A percentile compares a stretch with the other conserved stretches of the same genome.
phyloP scores from a whole-genome alignment of 2,888 invertebrate species.

The Melieria crassipennis region DNA sequence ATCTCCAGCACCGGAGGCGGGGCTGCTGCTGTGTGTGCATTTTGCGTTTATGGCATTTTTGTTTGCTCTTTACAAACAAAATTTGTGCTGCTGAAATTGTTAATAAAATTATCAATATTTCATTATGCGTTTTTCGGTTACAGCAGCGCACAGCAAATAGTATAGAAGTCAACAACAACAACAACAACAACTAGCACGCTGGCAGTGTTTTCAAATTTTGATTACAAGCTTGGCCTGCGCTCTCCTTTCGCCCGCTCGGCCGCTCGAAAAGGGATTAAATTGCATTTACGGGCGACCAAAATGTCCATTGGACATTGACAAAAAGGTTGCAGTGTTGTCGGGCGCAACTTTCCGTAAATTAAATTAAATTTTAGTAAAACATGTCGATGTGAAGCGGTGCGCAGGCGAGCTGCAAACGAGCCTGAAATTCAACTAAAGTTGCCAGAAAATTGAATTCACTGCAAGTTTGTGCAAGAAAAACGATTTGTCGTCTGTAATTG shows the following conservation, averaged over 20 bases:
- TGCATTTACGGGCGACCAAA: slow-evolving; percentile 3
- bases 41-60: neutral
- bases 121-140: slow-evolving; percentile 30
- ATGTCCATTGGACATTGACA: no score
- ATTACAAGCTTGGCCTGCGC: slow-evolving; percentile 8
- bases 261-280: slow-evolving; percentile 29
- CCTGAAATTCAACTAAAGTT: slow-evolving; percentile 11
- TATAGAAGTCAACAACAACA: slow-evolving; percentile 13
- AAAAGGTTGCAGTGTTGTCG: no score
- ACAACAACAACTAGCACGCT: slow-evolving; percentile 9
- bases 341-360: slow-evolving; percentile 7
- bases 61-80: neutral
- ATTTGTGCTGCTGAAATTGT: slow-evolving; percentile 25
- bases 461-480: no score
- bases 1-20: neutral
- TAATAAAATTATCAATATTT: slow-evolving; percentile 47
- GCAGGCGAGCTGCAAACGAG: slow-evolving; percentile 17
- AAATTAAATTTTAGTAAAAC: slow-evolving; percentile 27
- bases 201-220: slow-evolving; percentile 19
- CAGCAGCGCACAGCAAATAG: neutral
- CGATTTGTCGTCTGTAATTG: no score
- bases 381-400: neutral
- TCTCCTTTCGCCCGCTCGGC: neutral
- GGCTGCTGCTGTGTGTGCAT: neutral
- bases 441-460: no score